Percentiles rank a stretch among this genome's conserved stretches.
phyloP scores from a whole-genome alignment of 2,888 invertebrate species.

The Dryococelus australis region DNA sequence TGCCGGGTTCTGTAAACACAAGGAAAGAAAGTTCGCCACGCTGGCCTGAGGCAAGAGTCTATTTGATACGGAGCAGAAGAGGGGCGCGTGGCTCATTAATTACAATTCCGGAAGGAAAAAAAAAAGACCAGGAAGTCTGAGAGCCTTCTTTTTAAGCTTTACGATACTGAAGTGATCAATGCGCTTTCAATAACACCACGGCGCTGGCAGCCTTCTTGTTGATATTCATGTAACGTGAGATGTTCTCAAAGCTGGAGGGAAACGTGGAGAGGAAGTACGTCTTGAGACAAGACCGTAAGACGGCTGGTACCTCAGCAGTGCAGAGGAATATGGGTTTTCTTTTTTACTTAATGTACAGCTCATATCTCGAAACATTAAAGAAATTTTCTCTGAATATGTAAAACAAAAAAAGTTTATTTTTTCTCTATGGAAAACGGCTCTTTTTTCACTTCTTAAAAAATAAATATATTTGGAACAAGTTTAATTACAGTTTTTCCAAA shows the following conservation, averaged over 20 bases:
- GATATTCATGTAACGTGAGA: neutral
- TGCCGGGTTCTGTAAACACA: neutral
- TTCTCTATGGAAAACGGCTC: no score
- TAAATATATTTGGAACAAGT: no score
- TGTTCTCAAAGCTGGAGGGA: neutral
- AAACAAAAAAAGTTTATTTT: no score
- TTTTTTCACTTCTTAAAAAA: no score
- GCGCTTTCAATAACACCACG: neutral
- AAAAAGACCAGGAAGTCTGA: neutral
- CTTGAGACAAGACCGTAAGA: neutral
- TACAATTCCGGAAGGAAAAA: neutral
- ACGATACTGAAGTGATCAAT: neutral
- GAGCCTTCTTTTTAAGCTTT: neutral
- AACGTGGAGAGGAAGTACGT: neutral
- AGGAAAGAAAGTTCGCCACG: neutral
- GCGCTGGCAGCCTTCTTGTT: neutral
- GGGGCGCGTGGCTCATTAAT: conserved; percentile 1
- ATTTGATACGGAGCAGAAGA: neutral
- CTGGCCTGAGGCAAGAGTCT: neutral
- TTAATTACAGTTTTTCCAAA: no score
- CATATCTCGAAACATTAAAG: no score
- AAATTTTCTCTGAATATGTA: no score
- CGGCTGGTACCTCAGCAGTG: neutral
- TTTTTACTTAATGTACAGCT: no score
- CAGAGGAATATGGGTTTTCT: no score